Conservation (phyloP, 2,888 invertebrate species). For the Yponomeuta plumbellus region DNA sequence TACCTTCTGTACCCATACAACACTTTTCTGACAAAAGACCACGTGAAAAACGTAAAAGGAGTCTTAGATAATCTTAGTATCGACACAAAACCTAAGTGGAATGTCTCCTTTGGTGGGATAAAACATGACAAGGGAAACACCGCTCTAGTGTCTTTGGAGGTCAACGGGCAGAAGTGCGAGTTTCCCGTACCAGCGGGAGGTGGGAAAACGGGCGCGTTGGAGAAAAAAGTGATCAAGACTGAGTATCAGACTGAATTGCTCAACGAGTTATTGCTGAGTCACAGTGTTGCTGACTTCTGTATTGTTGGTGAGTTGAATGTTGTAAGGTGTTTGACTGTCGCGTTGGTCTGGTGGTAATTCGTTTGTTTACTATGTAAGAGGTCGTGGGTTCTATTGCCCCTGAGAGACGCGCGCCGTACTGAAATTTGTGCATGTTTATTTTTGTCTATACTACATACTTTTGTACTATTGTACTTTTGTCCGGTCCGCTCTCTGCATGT, state of each 20-base stretch:
- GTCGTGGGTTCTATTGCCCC: no score
- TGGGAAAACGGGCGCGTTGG: conserved; percentile 35
- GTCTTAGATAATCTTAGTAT: conserved; percentile 80
- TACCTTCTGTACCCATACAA: conserved; percentile 90
- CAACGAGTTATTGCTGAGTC: conserved; percentile 86
- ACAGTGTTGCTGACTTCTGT: conserved; percentile 89
- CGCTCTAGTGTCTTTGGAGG: conserved; percentile 58
- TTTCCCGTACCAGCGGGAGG: conserved; percentile 59
- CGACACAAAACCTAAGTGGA: conserved; percentile 43
- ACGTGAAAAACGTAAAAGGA: conserved; percentile 81
- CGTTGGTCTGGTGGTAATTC: no score
- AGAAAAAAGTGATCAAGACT: conserved; percentile 77
- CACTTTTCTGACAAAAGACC: conserved; percentile 86
- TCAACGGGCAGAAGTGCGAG: conserved; percentile 54
- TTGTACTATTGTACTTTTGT: no score
- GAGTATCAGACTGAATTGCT: conserved; percentile 87
- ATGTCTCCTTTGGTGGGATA: conserved; percentile 37
- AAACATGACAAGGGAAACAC: conserved; percentile 43
- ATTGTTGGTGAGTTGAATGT: conserved; percentile 78
- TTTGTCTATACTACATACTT: no score
- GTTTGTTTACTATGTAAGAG: no score
- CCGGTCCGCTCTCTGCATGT: no score
- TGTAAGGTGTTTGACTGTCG: neutral
- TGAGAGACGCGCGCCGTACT: no score
- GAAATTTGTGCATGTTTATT: no score